Evolutionary conservation across 2,888 invertebrate species (phyloP).

Genomic region (Orthosia gracilis): DNA sequence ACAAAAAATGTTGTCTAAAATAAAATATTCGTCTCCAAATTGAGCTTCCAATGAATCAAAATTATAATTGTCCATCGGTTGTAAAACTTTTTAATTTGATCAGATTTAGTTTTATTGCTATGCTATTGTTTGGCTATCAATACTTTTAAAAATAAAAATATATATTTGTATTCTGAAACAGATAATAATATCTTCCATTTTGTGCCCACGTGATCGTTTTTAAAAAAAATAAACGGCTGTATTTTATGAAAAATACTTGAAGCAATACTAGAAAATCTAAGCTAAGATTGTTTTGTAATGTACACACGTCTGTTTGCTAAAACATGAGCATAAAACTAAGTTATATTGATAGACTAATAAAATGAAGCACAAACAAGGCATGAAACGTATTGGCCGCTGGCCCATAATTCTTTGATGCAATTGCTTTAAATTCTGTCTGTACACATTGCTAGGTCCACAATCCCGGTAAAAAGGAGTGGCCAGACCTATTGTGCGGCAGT

Average conservation of each 20-base stretch:
- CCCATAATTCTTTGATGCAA: constrained; percentile 59
- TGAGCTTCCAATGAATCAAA: constrained; percentile 12
- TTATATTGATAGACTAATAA: constrained; percentile 29
- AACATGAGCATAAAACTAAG: constrained; percentile 9
- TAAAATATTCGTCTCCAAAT: not conserved
- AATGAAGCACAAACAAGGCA: constrained; percentile 39
- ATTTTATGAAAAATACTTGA: constrained; percentile 16
- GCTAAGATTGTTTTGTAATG: constrained; percentile 20
- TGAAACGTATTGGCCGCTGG: constrained; percentile 44
- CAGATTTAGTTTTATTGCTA: not conserved
- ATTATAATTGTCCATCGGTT: constrained; percentile 5
- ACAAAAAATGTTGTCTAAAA: not conserved
- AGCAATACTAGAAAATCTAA: constrained; percentile 11
- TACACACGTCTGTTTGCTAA: constrained; percentile 18
- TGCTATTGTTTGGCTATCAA: not conserved
- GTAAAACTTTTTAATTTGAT: constrained; percentile 15
- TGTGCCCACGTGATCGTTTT: constrained; percentile 33
- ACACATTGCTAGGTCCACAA: constrained; percentile 55
- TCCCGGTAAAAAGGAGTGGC: constrained; percentile 66
- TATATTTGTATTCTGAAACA: constrained; percentile 25
- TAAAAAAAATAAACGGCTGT: constrained; percentile 3
- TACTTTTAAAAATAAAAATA: constrained; percentile 11
- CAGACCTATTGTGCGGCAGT: constrained; percentile 70
- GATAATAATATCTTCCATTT: constrained; percentile 28
- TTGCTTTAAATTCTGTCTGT: constrained; percentile 65